Base-by-base conservation (phyloP, 1,140 invertebrate species). In the Homarus americanus region DNA sequence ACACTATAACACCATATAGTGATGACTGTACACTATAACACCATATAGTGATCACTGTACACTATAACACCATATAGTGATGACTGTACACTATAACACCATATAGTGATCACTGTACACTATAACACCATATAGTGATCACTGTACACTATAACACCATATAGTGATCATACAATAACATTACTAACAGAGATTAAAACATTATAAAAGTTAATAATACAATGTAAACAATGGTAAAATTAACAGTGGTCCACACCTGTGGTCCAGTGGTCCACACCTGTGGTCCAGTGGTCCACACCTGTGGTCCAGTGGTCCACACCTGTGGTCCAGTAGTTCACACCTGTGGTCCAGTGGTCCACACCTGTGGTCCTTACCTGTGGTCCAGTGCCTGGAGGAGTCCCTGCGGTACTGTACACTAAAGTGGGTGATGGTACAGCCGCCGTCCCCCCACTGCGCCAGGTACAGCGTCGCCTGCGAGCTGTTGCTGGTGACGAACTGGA, bases 361-460 rank as follows among this genome's bases (percentile, higher is more conserved):
- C 17, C 34, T 10, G n/a, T 24, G 53, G 15, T 38, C 83, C 34
- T 76, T 79, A 85, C 90, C 90, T 69, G 78, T 91, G 28, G 80
- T 91, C 90, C 90, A 82, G 15, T 58, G 69, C 7, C 28, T n/a
- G 12, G 38, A 32, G 7, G 66, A 36, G 17, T 80, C 53, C 83
- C 41, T 79, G 10, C 91, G 95, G 90, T 96, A 96, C 82, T 96
- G 96, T 0, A 96, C 95, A 79, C 95, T 95, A 93, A 96, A 96
- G 91, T 95, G 96, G n/a, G 95, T 93, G 79, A 97, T 95, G 2
- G 96, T 95, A 93, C 96, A 97, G 0, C 96, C 96, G 5, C 97
- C 97, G 93, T 96, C 96, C 92, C 96, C 96, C 97, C 97, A 98
- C 17, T 96, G 96, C 32, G 96, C 95, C 12, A 98, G 94, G 93